These are phyloP conservation scores for Tamandua tetradactyla DNA, from an alignment of 2,797 vertebrate species.

Conservation along the genomic window DNA sequence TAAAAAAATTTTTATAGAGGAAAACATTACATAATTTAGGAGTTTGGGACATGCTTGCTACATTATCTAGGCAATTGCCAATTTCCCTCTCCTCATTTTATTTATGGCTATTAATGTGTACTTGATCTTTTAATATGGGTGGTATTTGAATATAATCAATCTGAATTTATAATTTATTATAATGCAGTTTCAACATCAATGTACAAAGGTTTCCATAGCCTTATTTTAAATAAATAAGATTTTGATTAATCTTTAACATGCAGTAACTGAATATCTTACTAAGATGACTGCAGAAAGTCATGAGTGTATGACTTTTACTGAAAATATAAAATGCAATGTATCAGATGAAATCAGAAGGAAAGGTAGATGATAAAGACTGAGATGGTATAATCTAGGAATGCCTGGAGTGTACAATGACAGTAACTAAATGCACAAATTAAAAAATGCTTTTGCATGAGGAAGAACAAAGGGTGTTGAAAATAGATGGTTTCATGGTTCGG, in stretches of 20 bases:
- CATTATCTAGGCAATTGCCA: neutral
- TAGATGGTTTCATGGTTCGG: no score
- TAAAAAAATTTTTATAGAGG: no score
- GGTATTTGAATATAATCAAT: neutral
- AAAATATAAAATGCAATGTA: neutral
- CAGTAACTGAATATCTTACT: neutral
- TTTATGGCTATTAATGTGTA: neutral
- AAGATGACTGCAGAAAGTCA: neutral
- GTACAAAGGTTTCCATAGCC: slow-evolving; percentile 31
- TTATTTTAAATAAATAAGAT: slow-evolving; percentile 25
- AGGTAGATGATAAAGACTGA: no score
- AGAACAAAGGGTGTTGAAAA: no score
- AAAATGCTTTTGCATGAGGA: no score
- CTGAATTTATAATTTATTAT: slow-evolving; percentile 31
- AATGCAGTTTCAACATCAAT: neutral
- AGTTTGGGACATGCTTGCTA: neutral
- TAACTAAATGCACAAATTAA: no score
- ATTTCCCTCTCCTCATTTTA: neutral
- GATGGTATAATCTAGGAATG: no score
- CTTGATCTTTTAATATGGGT: neutral
- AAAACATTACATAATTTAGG: neutral
- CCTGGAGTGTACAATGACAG: no score
- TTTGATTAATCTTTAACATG: neutral
- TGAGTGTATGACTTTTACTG: neutral
- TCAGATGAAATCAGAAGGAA: no score